phyloP scores from a whole-genome alignment of 2,113 vertebrate species.

The Acrocephalus kingi region DNA sequence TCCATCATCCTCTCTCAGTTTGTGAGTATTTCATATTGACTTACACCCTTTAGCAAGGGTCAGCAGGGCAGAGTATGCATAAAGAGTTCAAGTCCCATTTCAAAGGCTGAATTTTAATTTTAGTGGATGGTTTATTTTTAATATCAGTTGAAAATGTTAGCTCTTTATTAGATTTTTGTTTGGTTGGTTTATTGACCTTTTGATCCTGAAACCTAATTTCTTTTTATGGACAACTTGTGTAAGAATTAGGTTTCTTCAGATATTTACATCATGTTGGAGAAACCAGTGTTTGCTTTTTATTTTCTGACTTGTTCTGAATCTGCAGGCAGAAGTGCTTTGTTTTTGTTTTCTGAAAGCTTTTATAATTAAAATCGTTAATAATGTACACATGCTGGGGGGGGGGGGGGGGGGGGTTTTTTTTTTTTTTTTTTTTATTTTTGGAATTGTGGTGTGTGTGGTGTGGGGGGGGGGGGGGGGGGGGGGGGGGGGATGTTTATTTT shows the following conservation, averaged over 20 bases:
- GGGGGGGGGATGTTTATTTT: not conserved
- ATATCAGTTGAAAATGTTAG: conserved; percentile 22
- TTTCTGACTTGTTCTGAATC: not conserved
- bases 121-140: conserved; percentile 25
- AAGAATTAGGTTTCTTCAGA: not conserved
- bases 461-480: rapidly evolving
- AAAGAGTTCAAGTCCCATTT: conserved; percentile 27
- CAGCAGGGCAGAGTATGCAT: conserved; percentile 15
- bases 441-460: too few relatives aligned
- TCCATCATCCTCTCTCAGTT: conserved; percentile 35
- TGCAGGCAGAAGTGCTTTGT: not conserved
- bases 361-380: not conserved
- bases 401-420: too few relatives aligned
- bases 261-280: not conserved
- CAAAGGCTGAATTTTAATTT: conserved; percentile 54
- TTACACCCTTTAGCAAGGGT: conserved; percentile 34
- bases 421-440: too few relatives aligned
- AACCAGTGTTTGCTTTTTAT: not conserved
- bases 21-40: conserved; percentile 35
- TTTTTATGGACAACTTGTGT: not conserved
- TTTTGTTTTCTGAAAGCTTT: conserved; percentile 1
- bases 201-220: not conserved
- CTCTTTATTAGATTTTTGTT: conserved; percentile 18
- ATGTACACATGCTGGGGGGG: not conserved
- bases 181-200: conserved; percentile 6